phyloP scores from a whole-genome alignment of 2,888 invertebrate species.

The Ceriagrion tenellum region DNA sequence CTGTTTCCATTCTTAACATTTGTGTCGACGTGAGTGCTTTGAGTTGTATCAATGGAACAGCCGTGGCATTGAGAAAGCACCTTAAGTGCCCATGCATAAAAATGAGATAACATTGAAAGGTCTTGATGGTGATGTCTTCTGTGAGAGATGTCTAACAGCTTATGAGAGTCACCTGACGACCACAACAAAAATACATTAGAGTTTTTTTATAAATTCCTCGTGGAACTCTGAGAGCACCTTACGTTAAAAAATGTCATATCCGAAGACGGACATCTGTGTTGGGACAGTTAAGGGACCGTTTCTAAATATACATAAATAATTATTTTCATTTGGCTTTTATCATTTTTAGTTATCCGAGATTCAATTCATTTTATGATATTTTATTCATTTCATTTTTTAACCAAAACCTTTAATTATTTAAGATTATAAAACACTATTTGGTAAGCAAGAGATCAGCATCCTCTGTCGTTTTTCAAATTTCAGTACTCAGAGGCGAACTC shows the following conservation, averaged over 20 bases:
- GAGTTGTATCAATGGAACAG: not conserved
- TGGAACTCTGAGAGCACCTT: not conserved
- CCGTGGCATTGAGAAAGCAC: not conserved
- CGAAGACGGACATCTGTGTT: not conserved
- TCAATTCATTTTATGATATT: not conserved
- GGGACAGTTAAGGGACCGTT: too few species aligned
- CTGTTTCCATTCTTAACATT: not conserved
- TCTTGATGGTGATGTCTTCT: not conserved
- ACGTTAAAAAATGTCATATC: not conserved
- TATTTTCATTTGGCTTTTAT: too few species aligned
- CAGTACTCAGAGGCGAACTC: too few species aligned
- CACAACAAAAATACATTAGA: not conserved
- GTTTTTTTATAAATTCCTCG: not conserved
- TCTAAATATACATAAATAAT: too few species aligned
- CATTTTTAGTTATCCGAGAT: not conserved
- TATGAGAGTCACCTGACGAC: not conserved
- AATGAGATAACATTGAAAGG: not conserved
- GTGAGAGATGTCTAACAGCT: too few species aligned
- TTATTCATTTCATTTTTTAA: not conserved
- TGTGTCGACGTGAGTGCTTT: not conserved
- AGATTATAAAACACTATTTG: too few species aligned
- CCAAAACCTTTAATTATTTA: not conserved
- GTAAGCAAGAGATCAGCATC: too few species aligned
- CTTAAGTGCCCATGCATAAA: not conserved
- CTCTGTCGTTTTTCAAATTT: too few species aligned